Conservation (phyloP, 2,888 invertebrate species). For the Trichogramma evanescens region DNA sequence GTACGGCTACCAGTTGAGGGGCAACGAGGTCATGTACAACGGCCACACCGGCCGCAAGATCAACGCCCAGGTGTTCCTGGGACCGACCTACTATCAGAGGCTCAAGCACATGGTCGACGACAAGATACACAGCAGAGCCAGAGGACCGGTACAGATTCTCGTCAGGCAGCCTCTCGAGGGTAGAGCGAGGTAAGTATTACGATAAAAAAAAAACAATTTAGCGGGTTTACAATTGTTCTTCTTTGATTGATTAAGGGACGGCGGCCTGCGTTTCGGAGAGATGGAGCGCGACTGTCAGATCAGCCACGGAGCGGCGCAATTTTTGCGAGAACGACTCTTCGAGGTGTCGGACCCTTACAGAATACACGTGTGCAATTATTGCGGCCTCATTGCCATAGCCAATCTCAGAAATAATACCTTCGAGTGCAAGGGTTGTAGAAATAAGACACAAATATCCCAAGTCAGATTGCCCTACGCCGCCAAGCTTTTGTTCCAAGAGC, state of each 20-base stretch:
- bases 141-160: conserved; percentile 96
- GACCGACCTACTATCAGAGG: conserved; percentile 90
- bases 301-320: conserved; percentile 95
- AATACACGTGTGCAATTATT: conserved; percentile 96
- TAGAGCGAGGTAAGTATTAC: conserved; percentile 66
- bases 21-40: conserved; percentile 91
- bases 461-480: conserved; percentile 95
- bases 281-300: conserved; percentile 99
- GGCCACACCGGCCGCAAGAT: conserved; percentile 98
- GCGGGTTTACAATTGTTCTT: background rate
- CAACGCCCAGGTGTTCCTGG: conserved; percentile 93
- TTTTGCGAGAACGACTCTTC: conserved; percentile 90
- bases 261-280: conserved; percentile 98
- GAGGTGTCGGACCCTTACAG: conserved; percentile 99
- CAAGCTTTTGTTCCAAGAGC: conserved; percentile 95
- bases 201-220: background rate
- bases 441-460: conserved; percentile 98
- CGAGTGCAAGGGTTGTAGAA: conserved; percentile 98
- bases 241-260: conserved; percentile 59
- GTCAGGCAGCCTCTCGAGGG: conserved; percentile 99
- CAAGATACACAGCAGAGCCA: conserved; percentile 96
- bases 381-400: conserved; percentile 95
- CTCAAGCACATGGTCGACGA: conserved; percentile 99
- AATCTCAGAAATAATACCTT: conserved; percentile 96
- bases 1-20: conserved; percentile 92